Evolutionary conservation across 2,888 invertebrate genomes (phyloP).

Genomic region (Sepiola atlantica): DNA sequence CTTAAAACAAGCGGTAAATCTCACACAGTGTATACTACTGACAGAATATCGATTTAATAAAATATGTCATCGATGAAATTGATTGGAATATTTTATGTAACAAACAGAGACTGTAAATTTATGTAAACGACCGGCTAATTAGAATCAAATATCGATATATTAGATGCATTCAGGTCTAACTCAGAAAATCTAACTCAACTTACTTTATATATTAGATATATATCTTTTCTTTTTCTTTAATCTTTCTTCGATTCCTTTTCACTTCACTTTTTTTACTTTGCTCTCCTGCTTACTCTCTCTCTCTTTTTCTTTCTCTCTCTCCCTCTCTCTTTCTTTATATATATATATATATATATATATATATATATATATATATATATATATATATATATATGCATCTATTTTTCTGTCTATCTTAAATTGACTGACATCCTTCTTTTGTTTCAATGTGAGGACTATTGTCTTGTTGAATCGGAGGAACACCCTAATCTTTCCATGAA

Average conservation of each 20-base stretch:
- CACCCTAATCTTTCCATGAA: neutral
- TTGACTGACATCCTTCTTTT: neutral
- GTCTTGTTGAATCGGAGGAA: neutral
- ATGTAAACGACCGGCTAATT: too few relatives aligned
- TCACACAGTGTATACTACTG: too few relatives aligned
- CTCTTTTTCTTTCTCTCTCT: neutral
- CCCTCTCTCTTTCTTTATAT: neutral
- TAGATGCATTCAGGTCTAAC: neutral
- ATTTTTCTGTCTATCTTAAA: neutral
- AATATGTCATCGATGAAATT: too few relatives aligned
- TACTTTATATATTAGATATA: neutral
- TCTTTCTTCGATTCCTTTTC: neutral
- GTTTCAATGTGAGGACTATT: neutral
- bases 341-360: neutral
- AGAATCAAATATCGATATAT: neutral
- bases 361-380: neutral
- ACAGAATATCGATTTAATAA: too few relatives aligned
- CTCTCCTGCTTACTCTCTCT: neutral
- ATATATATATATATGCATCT: neutral
- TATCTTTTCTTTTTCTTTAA: neutral
- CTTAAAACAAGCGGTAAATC: too few relatives aligned
- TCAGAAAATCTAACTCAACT: neutral
- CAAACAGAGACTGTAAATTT: too few relatives aligned
- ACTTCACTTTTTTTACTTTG: neutral
- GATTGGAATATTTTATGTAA: too few relatives aligned